Base-by-base conservation (phyloP, 2,888 invertebrate genomes). In the Dryobota labecula region DNA sequence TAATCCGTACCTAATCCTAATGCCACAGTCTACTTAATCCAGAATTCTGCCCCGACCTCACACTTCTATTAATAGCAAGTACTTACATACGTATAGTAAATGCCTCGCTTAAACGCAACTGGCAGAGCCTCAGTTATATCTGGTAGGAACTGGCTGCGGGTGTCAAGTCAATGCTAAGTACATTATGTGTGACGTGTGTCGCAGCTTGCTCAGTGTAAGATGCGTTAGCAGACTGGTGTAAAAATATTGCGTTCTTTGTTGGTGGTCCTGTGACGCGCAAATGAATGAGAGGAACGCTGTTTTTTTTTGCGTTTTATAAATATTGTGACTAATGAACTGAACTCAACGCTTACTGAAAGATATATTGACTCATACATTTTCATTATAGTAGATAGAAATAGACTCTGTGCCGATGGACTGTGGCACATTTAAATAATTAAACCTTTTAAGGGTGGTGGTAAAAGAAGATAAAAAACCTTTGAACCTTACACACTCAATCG, bases 101-200 rank as follows among this genome's bases (percentile, higher is more conserved):
- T 65, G 65, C 62, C 53, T 65, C 58, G 60, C 75, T 80, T 68
- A 80, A 56, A 49, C 49, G 41, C n/a, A 36, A 57, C n/a, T 60
- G 57, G 33, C 57, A 49, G 33, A 65, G 56, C 30, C 47, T 53
- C 13, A 53, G 66, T 71, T 53, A 33, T 62, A 70, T 76, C 71
- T 74, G 33, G 69, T 67, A 11, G 33, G 60, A 81, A 71, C 82
- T 74, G 60, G 54, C 60, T 47, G 57, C 45, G 82, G 61, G 67
- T 70, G 73, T 70, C 72, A 70, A 78, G 73, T 70, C 72, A 70
- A 78, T 81, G 65, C 70, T 82, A 82, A 82, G 72, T 73, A 70
- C 70, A 75, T 70, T 78, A 82, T 38, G 49, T 30, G 49, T 56
- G 79, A 78, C 71, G 72, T 38, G 18, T 51, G 61, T 33, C 57